Evolutionary conservation across 2,797 vertebrate genomes (phyloP).

Genomic region (Parotocinclus haroldoi): DNA sequence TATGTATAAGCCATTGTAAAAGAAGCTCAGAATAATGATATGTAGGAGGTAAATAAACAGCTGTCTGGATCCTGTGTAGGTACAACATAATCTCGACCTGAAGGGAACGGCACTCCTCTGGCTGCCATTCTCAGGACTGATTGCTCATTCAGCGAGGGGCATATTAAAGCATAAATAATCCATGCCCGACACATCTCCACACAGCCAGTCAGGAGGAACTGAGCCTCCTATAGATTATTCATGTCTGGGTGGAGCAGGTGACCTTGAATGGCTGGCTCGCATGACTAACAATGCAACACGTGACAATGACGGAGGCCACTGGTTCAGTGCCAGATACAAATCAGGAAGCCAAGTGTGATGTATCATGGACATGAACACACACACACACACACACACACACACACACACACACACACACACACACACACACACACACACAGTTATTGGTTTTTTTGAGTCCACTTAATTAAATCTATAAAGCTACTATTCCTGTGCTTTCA

Average conservation of each 20-base stretch:
- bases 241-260: conserved; percentile 65
- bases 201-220: conserved; percentile 65
- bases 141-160: conserved; percentile 64
- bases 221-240: conserved; percentile 72
- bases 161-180: conserved; percentile 78
- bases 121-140: conserved; percentile 56
- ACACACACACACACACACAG: conserved; percentile 2
- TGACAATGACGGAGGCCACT: conserved; percentile 66
- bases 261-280: conserved; percentile 75
- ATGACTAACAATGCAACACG: conserved; percentile 69
- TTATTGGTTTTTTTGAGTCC: conserved; percentile 41
- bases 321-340: conserved; percentile 43
- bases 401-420: conserved; percentile 2
- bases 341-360: conserved; percentile 42
- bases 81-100: conserved; percentile 13
- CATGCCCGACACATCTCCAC: conserved; percentile 65
- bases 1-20: too few relatives aligned
- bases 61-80: not conserved
- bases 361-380: not conserved
- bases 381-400: conserved; percentile 4
- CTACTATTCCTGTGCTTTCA: conserved; percentile 35
- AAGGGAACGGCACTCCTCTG: conserved; percentile 19
- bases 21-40: too few relatives aligned
- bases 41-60: not conserved
- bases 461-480: conserved; percentile 48